These are phyloP conservation scores for Crioceris asparagi DNA, from an alignment of 2,888 invertebrate species.

Conservation along the genomic window DNA sequence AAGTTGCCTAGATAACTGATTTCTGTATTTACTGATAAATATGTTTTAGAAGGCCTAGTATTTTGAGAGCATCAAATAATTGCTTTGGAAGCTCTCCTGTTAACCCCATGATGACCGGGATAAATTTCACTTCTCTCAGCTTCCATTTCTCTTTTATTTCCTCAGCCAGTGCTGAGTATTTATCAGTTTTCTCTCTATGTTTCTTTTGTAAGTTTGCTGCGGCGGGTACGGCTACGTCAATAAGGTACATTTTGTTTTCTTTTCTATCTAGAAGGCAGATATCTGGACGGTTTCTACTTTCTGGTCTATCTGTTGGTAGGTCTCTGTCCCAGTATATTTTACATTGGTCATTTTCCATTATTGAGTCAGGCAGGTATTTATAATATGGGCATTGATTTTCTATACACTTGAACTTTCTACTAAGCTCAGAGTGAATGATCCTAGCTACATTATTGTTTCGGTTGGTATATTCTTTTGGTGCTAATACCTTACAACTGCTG, in stretches of 20 bases:
- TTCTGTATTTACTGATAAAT: no score
- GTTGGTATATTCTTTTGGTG: slow-evolving; percentile 1
- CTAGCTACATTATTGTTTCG: not conserved
- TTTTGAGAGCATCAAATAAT: not conserved
- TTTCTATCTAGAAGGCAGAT: not conserved
- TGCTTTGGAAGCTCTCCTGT: not conserved
- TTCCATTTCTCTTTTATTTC: not conserved
- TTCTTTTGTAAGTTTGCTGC: not conserved
- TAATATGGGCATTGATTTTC: slow-evolving; percentile 2
- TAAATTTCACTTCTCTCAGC: not conserved
- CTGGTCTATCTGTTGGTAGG: slow-evolving; percentile 2
- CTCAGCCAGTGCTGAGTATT: not conserved
- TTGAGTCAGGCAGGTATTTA: slow-evolving; percentile 1
- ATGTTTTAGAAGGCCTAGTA: not conserved
- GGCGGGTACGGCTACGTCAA: not conserved
- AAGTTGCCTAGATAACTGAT: not conserved
- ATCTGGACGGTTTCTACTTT: slow-evolving; percentile 1
- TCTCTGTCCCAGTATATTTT: slow-evolving; percentile 5
- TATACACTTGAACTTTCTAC: not conserved
- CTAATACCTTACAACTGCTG: not conserved
- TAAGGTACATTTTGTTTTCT: not conserved
- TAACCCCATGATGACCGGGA: not conserved
- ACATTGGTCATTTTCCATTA: not conserved
- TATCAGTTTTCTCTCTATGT: not conserved
- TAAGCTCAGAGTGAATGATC: slow-evolving; percentile 1